phyloP scores from a whole-genome alignment of 2,797 vertebrate species.

The Syngnathus acus region DNA sequence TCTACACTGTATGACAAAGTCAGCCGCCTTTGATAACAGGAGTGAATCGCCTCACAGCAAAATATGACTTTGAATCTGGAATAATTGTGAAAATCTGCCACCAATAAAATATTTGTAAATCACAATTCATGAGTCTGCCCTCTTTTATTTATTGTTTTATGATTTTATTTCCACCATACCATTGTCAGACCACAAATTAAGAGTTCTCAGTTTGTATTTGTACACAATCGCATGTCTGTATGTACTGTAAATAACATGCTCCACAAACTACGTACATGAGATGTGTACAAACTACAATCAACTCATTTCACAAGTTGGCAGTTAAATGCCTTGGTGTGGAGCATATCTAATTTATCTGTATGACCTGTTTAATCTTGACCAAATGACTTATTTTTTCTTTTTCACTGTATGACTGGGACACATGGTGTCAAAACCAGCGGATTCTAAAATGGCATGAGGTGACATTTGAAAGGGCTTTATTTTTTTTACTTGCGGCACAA shows the following conservation, averaged over 20 bases:
- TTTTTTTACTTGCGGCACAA: not conserved
- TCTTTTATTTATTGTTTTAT: too few species aligned
- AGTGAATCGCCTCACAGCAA: not conserved
- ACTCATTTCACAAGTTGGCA: not conserved
- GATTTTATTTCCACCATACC: not conserved
- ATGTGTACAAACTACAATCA: not conserved
- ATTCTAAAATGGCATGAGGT: not conserved
- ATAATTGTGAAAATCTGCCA: not conserved
- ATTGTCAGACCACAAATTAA: not conserved
- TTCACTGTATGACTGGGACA: not conserved
- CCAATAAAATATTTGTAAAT: too few species aligned
- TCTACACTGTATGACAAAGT: not conserved
- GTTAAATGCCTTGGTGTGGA: not conserved
- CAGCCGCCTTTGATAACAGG: not conserved
- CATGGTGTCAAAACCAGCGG: not conserved
- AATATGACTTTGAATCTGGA: not conserved
- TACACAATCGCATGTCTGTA: not conserved
- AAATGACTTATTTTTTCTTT: too few species aligned
- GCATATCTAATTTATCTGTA: too few species aligned
- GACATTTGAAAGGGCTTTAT: not conserved
- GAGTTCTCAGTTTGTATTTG: not conserved
- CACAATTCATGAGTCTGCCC: too few species aligned
- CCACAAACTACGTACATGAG: not conserved
- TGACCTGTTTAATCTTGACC: too few species aligned
- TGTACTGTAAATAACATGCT: not conserved